Evolutionary conservation across 1,140 invertebrate genomes (phyloP).

Genomic region (Adoxophyes honmai): DNA sequence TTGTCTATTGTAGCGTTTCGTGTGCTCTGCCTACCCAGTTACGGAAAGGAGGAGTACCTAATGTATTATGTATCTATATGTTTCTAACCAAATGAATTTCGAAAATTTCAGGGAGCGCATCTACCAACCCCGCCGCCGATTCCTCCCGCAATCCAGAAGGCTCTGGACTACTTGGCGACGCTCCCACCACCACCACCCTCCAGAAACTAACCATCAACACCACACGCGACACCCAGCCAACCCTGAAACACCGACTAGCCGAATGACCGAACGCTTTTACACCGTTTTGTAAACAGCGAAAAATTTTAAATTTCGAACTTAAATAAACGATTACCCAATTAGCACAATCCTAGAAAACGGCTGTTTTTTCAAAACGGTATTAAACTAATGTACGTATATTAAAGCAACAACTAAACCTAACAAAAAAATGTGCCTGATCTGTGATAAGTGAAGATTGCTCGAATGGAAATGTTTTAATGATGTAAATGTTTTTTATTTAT

Average conservation of each 20-base stretch:
- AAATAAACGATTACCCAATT: neutral
- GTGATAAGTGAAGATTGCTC: slow-evolving; percentile 57
- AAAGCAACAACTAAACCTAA: slow-evolving; percentile 56
- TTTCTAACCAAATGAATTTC: slow-evolving; percentile 18
- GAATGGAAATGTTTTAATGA: slow-evolving; percentile 44
- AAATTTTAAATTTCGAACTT: neutral
- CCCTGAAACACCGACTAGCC: neutral
- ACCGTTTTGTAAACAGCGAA: slow-evolving; percentile 12
- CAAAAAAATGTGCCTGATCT: slow-evolving; percentile 68
- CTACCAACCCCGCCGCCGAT: slow-evolving; percentile 86
- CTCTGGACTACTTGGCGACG: slow-evolving; percentile 81
- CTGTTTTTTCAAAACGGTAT: slow-evolving; percentile 38
- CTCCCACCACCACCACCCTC: slow-evolving; percentile 59
- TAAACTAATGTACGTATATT: slow-evolving; percentile 37
- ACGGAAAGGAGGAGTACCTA: too few species aligned
- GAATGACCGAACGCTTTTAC: neutral
- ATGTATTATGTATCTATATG: too few species aligned
- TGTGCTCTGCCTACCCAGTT: neutral
- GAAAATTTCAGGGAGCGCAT: slow-evolving; percentile 78
- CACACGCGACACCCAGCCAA: neutral
- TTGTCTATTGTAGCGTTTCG: too few species aligned
- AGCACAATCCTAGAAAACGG: neutral
- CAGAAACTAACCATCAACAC: slow-evolving; percentile 28
- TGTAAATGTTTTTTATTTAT: slow-evolving; percentile 45
- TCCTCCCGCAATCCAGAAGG: slow-evolving; percentile 86